Evolutionary conservation across 2,113 vertebrate species (phyloP).

Genomic region (Sapayoa aenigma): DNA sequence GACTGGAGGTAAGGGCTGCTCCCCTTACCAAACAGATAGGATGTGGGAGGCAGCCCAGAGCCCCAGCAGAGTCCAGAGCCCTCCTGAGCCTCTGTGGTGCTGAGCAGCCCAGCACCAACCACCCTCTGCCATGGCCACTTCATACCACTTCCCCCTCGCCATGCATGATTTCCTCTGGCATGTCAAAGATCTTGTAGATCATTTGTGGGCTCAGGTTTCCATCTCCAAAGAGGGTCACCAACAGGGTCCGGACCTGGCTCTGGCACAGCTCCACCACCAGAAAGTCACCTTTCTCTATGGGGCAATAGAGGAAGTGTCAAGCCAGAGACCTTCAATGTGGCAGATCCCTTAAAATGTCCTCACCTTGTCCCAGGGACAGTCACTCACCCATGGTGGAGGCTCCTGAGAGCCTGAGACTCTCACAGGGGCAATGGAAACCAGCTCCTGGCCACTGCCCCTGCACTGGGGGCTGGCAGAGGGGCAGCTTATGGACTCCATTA

Average conservation of each 20-base stretch:
- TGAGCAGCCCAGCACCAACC: not conserved
- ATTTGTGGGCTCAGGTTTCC: conserved; percentile 55
- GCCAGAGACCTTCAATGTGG: not conserved
- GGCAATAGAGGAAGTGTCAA: not conserved
- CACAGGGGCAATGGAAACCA: not conserved
- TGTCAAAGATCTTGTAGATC: conserved; percentile 65
- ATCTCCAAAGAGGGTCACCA: conserved; percentile 71
- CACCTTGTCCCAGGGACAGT: not conserved
- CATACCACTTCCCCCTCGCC: conserved; percentile 79
- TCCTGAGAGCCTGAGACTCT: not conserved
- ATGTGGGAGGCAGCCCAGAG: not conserved
- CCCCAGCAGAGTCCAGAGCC: not conserved
- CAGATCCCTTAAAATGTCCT: not conserved
- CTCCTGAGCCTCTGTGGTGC: accelerated
- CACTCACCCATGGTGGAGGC: accelerated
- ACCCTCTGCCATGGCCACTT: not conserved
- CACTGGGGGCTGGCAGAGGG: not conserved
- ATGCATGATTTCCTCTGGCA: conserved; percentile 67
- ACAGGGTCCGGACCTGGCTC: conserved; percentile 74
- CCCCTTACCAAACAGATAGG: not conserved
- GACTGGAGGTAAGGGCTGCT: not conserved
- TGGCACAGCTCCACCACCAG: conserved; percentile 84
- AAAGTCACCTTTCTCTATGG: conserved; percentile 80
- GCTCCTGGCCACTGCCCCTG: not conserved
- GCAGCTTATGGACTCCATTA: not conserved